Evolutionary conservation across 2,888 invertebrate species (phyloP).

Genomic region (Mamestra brassicae): DNA sequence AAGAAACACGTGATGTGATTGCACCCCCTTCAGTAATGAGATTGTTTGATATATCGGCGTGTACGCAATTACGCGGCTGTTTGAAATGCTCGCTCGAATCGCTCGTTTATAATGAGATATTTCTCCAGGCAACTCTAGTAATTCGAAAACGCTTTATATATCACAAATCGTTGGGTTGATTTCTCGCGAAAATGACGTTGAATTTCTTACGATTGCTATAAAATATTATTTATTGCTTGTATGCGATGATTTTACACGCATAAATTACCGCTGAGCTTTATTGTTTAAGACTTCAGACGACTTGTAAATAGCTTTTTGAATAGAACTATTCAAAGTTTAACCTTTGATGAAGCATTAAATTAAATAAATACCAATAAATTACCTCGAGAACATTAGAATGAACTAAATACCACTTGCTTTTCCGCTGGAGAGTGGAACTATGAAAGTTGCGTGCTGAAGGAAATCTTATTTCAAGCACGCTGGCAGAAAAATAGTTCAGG

Average conservation of each 20-base stretch:
- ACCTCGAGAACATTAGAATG: not conserved
- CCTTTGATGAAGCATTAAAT: conserved; percentile 28
- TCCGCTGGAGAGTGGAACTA: not conserved
- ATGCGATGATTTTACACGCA: conserved; percentile 71
- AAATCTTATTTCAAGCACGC: not conserved
- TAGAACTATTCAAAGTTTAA: conserved; percentile 42
- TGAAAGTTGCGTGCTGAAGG: too few species aligned
- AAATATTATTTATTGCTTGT: conserved; percentile 75
- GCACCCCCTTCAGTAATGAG: conserved; percentile 75
- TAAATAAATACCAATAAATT: conserved; percentile 28
- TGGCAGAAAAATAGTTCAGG: not conserved
- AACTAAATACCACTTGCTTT: not conserved
- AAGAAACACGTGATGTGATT: conserved; percentile 74
- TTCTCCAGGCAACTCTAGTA: conserved; percentile 78
- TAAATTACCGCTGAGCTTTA: conserved; percentile 73
- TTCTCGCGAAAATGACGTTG: conserved; percentile 77
- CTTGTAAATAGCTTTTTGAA: conserved; percentile 53
- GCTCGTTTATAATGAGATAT: conserved; percentile 79
- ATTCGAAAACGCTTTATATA: conserved; percentile 79
- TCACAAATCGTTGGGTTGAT: conserved; percentile 63
- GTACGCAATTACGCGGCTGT: conserved; percentile 83
- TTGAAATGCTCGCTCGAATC: conserved; percentile 75
- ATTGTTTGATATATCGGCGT: conserved; percentile 81
- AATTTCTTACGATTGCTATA: conserved; percentile 73
- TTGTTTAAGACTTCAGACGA: conserved; percentile 66